These are phyloP conservation scores for Nycticorax nycticorax DNA, from an alignment of 2,113 vertebrate genomes.

Conservation along the genomic window DNA sequence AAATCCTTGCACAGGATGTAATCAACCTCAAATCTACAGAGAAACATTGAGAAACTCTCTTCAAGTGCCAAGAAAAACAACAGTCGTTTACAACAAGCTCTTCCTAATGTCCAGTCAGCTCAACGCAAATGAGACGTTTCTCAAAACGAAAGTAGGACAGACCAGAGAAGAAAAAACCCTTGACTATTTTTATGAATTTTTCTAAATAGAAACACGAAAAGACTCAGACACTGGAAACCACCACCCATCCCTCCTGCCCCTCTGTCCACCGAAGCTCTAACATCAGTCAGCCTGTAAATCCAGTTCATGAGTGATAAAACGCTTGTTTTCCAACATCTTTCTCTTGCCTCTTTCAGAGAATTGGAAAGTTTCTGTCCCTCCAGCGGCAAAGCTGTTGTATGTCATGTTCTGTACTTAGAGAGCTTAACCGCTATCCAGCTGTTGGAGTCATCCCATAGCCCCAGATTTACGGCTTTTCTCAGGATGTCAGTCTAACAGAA, in stretches of 20 bases:
- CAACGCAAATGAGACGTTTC: slow-evolving; percentile 18
- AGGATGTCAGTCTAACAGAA: not conserved
- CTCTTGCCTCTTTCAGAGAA: not conserved
- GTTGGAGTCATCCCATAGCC: not conserved
- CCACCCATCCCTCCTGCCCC: not conserved
- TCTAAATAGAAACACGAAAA: not conserved
- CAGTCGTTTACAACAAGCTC: slow-evolving; percentile 49
- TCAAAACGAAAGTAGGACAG: slow-evolving; percentile 26
- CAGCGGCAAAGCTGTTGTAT: slow-evolving; percentile 2
- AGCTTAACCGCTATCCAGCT: not conserved
- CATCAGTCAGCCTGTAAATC: not conserved
- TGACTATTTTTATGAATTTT: not conserved
- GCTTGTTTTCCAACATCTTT: slow-evolving; percentile 15
- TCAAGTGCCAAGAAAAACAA: slow-evolving; percentile 72
- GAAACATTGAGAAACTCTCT: slow-evolving; percentile 67
- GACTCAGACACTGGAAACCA: not conserved
- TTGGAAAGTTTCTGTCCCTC: slow-evolving; percentile 9
- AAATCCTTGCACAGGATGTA: slow-evolving; percentile 75
- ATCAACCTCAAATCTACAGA: slow-evolving; percentile 70
- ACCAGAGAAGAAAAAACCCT: not conserved
- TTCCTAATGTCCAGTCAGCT: slow-evolving; percentile 63
- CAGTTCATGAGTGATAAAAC: not conserved
- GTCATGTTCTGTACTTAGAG: not conserved
- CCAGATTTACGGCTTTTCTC: not conserved
- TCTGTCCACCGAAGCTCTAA: not conserved